Conservation (phyloP, 2,888 invertebrate species). For the Dryobota labecula region DNA sequence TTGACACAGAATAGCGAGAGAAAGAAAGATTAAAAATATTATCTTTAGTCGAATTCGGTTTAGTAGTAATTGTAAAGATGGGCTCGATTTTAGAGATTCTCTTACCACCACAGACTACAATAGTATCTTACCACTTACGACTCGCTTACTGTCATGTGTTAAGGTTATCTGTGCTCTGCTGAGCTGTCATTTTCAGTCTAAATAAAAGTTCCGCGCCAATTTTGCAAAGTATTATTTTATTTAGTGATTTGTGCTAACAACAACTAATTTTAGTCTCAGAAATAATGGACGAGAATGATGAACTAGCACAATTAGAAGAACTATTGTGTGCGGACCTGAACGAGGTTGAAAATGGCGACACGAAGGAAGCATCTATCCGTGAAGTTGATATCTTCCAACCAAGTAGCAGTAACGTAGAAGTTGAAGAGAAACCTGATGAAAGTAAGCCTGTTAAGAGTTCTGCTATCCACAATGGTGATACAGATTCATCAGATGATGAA, state of each 20-base stretch:
- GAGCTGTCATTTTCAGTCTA: neutral
- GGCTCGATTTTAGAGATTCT: neutral
- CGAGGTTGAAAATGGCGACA: conserved; percentile 63
- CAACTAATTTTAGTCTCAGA: neutral
- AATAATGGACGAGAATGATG: conserved; percentile 80
- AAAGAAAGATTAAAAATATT: neutral
- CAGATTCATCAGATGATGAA: conserved; percentile 96
- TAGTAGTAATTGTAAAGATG: neutral
- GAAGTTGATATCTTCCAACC: conserved; percentile 83
- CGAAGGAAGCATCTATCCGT: conserved; percentile 58
- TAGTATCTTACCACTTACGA: too few species aligned
- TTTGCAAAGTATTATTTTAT: conserved; percentile 6
- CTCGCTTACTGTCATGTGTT: neutral
- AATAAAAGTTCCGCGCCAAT: conserved; percentile 50
- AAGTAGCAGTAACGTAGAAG: conserved; percentile 56
- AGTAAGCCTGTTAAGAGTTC: conserved; percentile 68
- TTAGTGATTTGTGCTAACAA: neutral
- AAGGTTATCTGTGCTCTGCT: too few species aligned
- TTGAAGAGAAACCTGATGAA: conserved; percentile 47
- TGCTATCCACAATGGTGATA: conserved; percentile 90
- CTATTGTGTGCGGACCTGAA: conserved; percentile 83
- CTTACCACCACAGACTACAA: too few species aligned
- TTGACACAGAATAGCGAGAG: neutral
- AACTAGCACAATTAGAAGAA: conserved; percentile 85
- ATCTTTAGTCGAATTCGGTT: neutral